These are phyloP conservation scores for Rotaria macrura DNA, from an alignment of 2,888 invertebrate genomes.

Conservation along the genomic window DNA sequence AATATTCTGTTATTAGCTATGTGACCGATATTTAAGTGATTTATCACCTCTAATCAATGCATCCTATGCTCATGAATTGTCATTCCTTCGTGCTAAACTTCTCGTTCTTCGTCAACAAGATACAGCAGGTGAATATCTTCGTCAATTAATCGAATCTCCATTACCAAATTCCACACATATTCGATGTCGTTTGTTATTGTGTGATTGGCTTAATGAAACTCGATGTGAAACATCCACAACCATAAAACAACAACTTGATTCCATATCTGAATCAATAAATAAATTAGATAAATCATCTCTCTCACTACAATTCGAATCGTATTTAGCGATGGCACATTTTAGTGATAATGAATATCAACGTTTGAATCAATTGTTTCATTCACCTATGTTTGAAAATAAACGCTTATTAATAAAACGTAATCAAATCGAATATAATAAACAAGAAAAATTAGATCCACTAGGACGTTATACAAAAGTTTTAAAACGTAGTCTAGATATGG, in stretches of 20 bases:
- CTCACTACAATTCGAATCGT: neutral
- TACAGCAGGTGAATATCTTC: neutral
- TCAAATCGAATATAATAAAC: neutral
- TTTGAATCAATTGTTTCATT: neutral
- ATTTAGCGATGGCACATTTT: conserved; percentile 11
- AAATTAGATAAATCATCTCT: neutral
- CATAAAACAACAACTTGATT: neutral
- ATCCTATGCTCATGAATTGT: neutral
- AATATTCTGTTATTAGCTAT: neutral
- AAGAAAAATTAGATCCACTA: neutral
- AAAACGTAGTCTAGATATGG: neutral
- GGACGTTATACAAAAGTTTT: neutral
- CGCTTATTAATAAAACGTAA: neutral
- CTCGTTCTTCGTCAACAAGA: neutral
- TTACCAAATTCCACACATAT: neutral
- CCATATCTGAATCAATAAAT: neutral
- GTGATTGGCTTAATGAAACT: neutral
- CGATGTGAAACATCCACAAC: neutral
- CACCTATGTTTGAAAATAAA: neutral
- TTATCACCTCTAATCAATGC: neutral
- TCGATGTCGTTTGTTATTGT: neutral
- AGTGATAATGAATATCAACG: conserved; percentile 18
- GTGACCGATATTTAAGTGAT: conserved; percentile 3
- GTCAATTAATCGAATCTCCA: neutral
- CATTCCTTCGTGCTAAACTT: neutral